phyloP scores from a whole-genome alignment of 2,888 invertebrate species.

The Nezara viridula region DNA sequence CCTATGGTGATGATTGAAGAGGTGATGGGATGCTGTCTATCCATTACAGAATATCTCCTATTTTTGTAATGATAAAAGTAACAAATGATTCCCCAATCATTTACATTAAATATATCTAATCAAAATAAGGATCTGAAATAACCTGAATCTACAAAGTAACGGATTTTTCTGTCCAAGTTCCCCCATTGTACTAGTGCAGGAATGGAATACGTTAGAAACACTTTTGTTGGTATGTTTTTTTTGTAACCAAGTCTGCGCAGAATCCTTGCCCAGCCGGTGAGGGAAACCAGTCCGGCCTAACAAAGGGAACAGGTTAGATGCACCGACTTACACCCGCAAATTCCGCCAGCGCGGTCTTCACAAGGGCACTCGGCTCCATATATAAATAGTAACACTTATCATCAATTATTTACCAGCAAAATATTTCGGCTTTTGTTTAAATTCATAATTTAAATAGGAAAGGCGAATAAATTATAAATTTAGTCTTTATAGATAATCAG shows the following conservation, averaged over 20 bases:
- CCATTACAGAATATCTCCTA: too few species aligned
- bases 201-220: constrained; percentile 13
- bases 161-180: background rate
- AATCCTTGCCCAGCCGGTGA: background rate
- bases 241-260: background rate
- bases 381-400: background rate
- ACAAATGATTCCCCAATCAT: background rate
- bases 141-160: background rate
- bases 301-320: constrained; percentile 24
- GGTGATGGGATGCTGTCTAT: too few species aligned
- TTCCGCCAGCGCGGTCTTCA: background rate
- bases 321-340: background rate
- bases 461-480: too few species aligned
- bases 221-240: background rate
- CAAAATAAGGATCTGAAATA: background rate
- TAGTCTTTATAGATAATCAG: too few species aligned
- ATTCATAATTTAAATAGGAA: too few species aligned
- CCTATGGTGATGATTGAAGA: too few species aligned
- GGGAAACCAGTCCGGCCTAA: constrained; percentile 1
- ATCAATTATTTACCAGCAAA: background rate
- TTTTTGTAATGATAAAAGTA: too few species aligned
- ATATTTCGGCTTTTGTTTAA: too few species aligned
- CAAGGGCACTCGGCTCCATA: background rate
- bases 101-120: background rate
- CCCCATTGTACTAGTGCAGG: background rate